Percentiles rank a stretch among this genome's conserved stretches.
Conservation (phyloP, 2,797 vertebrate species). For the Rhinogobio ventralis region DNA sequence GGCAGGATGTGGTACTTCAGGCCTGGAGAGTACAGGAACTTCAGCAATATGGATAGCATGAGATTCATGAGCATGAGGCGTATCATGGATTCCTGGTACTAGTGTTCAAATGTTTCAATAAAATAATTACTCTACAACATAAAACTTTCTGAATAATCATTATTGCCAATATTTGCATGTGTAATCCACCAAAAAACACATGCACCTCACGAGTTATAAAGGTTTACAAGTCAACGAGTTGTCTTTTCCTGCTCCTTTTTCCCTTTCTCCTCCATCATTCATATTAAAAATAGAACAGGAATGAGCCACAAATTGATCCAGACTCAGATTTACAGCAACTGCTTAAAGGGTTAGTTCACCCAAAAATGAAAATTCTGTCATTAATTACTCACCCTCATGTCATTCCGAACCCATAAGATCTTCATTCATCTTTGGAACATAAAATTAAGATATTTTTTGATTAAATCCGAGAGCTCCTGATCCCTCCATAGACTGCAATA, state of each 20-base stretch:
- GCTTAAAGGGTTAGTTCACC: background rate
- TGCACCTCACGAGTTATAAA: background rate
- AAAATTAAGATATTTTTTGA: too few relatives aligned
- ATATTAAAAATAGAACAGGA: background rate
- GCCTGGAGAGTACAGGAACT: conserved; percentile 74
- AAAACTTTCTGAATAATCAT: background rate
- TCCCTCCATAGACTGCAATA: too few relatives aligned
- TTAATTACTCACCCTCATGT: too few relatives aligned
- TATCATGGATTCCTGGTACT: conserved; percentile 61
- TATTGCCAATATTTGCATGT: background rate
- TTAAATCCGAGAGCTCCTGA: too few relatives aligned
- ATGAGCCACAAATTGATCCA: background rate
- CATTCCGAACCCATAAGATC: too few relatives aligned
- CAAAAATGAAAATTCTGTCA: too few relatives aligned
- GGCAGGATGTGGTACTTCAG: conserved; percentile 73
- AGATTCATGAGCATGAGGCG: conserved; percentile 70
- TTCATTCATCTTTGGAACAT: too few relatives aligned
- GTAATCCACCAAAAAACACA: background rate
- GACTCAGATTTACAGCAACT: background rate
- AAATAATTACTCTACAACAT: background rate
- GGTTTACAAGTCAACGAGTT: too few relatives aligned
- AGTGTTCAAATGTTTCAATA: conserved; percentile 22
- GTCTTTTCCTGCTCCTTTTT: background rate
- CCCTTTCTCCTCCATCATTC: background rate
- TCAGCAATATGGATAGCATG: conserved; percentile 63